These are phyloP conservation scores for Ectropis grisescens DNA, from an alignment of 1,140 invertebrate genomes.

Conservation along the genomic window DNA sequence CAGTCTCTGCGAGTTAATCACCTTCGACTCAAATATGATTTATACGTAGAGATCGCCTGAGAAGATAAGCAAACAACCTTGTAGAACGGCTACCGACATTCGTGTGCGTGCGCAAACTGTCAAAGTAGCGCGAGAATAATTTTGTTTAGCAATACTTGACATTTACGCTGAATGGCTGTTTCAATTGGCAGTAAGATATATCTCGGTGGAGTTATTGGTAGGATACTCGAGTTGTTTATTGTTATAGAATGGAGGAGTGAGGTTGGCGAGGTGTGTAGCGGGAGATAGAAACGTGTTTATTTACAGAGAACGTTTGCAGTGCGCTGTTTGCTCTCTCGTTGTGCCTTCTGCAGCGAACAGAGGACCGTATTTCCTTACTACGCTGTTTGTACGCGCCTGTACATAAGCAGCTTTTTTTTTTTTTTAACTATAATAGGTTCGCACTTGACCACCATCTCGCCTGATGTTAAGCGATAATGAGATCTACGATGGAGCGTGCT, in stretches of 20 bases:
- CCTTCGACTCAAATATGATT: conserved; percentile 12
- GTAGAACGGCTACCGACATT: not conserved
- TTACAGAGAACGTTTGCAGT: conserved; percentile 34
- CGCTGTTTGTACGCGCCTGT: no score
- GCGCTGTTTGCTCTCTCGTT: conserved; percentile 41
- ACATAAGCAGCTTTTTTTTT: no score
- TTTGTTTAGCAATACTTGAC: no score
- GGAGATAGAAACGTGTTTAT: conserved; percentile 33
- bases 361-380: no score
- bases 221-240: no score
- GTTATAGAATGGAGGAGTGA: no score
- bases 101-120: not conserved
- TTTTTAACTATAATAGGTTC: no score
- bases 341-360: conserved; percentile 14
- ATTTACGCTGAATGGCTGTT: no score
- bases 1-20: conserved; percentile 13
- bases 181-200: conserved; percentile 4
- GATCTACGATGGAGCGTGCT: no score
- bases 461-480: no score
- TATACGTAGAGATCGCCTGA: conserved; percentile 1
- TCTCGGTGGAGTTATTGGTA: not conserved
- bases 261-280: conserved; percentile 6
- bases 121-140: no score
- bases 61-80: not conserved
- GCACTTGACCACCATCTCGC: no score